Percentiles rank a stretch among this genome's conserved stretches.
Conservation (phyloP, 2,113 vertebrate species). For the Mus musculus region DNA sequence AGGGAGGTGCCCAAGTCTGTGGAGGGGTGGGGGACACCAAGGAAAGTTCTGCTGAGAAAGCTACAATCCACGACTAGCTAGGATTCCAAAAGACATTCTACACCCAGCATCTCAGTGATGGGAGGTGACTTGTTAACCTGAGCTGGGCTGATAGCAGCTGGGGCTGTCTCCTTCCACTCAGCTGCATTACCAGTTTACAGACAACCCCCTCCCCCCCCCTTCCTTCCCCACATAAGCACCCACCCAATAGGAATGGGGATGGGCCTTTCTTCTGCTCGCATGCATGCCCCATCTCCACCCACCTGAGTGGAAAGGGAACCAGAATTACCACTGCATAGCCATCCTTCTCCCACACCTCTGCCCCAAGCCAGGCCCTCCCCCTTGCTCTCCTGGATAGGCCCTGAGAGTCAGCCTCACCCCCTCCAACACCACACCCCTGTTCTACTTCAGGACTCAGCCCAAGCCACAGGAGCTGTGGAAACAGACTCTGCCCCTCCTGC, state of each 20-base stretch:
- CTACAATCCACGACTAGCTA: not conserved
- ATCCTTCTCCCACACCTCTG: not conserved
- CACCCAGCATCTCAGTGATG: not conserved
- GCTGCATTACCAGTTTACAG: constrained; percentile 1
- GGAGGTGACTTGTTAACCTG: not conserved
- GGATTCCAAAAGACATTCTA: not conserved
- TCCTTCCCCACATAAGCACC: not conserved
- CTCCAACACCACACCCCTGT: not conserved
- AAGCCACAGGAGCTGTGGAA: not conserved
- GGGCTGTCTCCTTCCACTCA: not conserved
- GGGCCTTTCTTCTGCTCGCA: not conserved
- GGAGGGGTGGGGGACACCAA: not conserved
- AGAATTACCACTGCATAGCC: not conserved
- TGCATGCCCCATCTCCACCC: not conserved
- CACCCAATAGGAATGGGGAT: not conserved
- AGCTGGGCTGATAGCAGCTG: not conserved
- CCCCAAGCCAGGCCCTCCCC: not conserved
- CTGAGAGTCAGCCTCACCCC: not conserved
- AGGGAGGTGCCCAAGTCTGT: not conserved
- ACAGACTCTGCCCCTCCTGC: not conserved
- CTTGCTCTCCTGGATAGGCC: not conserved
- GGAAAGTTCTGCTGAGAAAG: constrained; percentile 17
- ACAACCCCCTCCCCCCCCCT: not conserved
- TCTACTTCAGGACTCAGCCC: not conserved
- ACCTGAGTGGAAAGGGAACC: not conserved